Evolutionary conservation across 1,140 invertebrate genomes (phyloP), one percentile per base, ranked within the genome.

Genomic region (Cepaea nemoralis): DNA sequence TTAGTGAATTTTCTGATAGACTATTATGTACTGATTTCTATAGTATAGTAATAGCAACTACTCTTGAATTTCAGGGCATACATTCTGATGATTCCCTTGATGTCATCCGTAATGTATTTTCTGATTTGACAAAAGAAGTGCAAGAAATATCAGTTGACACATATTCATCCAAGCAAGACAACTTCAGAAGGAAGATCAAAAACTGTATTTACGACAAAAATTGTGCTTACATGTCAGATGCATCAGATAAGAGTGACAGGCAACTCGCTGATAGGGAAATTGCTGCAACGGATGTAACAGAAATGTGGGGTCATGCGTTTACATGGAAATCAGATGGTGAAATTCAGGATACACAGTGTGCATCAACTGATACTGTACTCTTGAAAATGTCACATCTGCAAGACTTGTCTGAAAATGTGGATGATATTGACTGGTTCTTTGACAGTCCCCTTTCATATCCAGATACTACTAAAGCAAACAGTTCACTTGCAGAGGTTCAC

Each of bases 341-440:
- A 55, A 55, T 22, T 22, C 3, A 71, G 19, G 69, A 71, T 6
- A 19, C 35, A 8, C 3, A n/a, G 19, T 5, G 22, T 71, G 37
- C 22, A 33, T 6, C 31, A 71, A 22, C 69, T 40, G 69, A 71
- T 27, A 35, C 37, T 8, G 37, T 71, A 27, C 12, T n/a, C 40
- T 19, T 71, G 37, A 71, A 39, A 40, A 71, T 71, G 69, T 40
- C 69, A 71, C 24, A 39, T n/a, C 37, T 71, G 22, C 69, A 71
- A 71, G 40, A 71, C 16, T 63, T 31, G 24, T 37, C 33, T 71
- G 37, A 39, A 22, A 39, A 24, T 40, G 24, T 27, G 40, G 19
- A 71, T 40, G 69, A 71, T 45, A 27, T 71, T 27, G 2, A 2
- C 39, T 71, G 69, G 69, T 71, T 71, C 69, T 71, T 71, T 71